Conservation (phyloP, 2,113 vertebrate genomes). For the Nyctibius bracteatus region DNA sequence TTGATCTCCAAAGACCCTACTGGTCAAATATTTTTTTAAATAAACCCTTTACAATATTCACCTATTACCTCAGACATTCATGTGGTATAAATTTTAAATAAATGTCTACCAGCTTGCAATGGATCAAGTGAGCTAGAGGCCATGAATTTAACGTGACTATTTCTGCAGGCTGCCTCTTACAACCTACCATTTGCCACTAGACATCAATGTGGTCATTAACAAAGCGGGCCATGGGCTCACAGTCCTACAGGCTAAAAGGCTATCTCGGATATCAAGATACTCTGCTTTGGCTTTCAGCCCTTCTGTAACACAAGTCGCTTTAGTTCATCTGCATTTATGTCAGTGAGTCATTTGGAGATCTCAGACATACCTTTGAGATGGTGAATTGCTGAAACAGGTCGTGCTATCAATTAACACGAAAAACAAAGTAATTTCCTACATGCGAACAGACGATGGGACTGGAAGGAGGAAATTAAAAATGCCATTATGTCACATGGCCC, state of each 20-base stretch:
- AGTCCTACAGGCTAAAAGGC: constrained; percentile 35
- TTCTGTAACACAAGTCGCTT: background rate
- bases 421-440: constrained; percentile 72
- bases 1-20: constrained; percentile 65
- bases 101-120: constrained; percentile 55
- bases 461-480: constrained; percentile 67
- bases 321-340: constrained; percentile 49
- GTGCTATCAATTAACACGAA: constrained; percentile 52
- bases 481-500: constrained; percentile 57
- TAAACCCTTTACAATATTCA: constrained; percentile 63
- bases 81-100: constrained; percentile 66
- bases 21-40: constrained; percentile 65
- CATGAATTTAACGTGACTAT: constrained; percentile 50
- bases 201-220: constrained; percentile 19
- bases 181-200: constrained; percentile 36
- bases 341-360: constrained; percentile 70
- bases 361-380: constrained; percentile 52
- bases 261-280: background rate
- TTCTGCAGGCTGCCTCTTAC: background rate
- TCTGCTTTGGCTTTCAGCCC: constrained; percentile 6
- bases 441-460: constrained; percentile 1
- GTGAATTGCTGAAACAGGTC: constrained; percentile 68
- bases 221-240: background rate
- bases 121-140: constrained; percentile 37
- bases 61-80: constrained; percentile 63